Evolutionary conservation across 2,797 vertebrate genomes (phyloP), one percentile per base, ranked within the genome.

Genomic region (Perodicticus potto): DNA sequence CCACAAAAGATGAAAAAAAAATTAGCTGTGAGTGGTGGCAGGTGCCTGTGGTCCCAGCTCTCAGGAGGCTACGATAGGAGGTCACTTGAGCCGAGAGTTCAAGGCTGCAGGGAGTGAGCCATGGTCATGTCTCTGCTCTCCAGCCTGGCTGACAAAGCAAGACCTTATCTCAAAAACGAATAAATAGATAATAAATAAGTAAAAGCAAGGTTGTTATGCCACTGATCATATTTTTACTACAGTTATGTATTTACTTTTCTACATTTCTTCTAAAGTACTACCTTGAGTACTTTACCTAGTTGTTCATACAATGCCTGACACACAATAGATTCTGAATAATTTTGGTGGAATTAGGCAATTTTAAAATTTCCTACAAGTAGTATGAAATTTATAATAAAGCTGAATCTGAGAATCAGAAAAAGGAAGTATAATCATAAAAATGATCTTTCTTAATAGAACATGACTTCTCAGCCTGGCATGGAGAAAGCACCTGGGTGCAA

Each of bases 391-490:
- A 77, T 29, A 83, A 6, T 63, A 87, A 20, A 40, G 13, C 40
- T 86, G 49, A 93, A 94, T 59, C 7, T 73, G 10, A 94, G 32
- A 87, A 61, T 43, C 63, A 88, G 65, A 82, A 69, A 84, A 84
- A 87, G 16, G 77, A 23, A 20, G 7, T 67, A 8, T 8, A 43
- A 43, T 43, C 7, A 43, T 43, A 43, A 43, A 43, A 43, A 43
- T 43, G 43, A 43, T 43, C 43, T 43, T 43, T 43, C 43, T 70
- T 72, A 83, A 45, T 72, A 83, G 25, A 89, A 93, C 4, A 77
- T 27, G 22, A 57, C 61, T 86, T 13, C 32, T 34, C 78, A 59
- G 7, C 5, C 7, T 5, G 40, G 3, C 4, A 40, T 80, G 91
- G 40, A 91, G 74, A 89, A 20, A 37, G 61, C 3, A 12, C 40